These are phyloP conservation scores for Rhinoraja longicauda DNA, from an alignment of 2,797 vertebrate genomes.

Conservation along the genomic window DNA sequence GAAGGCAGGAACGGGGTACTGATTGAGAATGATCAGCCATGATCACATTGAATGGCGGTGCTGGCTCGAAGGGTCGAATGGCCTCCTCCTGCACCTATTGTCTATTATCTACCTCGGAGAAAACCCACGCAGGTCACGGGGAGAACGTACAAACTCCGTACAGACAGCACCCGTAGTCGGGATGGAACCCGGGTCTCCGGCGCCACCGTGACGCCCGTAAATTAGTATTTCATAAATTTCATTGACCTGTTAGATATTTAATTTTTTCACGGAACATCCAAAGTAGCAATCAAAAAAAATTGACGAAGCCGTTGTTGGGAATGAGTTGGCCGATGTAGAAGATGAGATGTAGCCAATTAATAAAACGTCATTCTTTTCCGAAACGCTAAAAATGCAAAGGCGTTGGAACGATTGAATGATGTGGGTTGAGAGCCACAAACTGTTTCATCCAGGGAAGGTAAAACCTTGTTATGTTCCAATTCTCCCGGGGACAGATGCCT, in stretches of 20 bases:
- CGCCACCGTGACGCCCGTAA: too few relatives aligned
- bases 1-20: too few relatives aligned
- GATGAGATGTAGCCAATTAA: neutral
- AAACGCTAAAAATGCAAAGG: neutral
- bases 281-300: neutral
- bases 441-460: neutral
- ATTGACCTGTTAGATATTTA: neutral
- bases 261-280: neutral
- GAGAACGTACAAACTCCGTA: too few relatives aligned
- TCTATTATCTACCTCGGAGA: too few relatives aligned
- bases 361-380: neutral
- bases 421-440: neutral
- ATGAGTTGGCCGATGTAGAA: neutral
- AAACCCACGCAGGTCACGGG: too few relatives aligned
- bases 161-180: too few relatives aligned
- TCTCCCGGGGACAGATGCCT: neutral
- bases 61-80: too few relatives aligned
- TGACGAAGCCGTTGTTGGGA: neutral
- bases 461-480: neutral
- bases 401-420: neutral
- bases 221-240: neutral
- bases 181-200: too few relatives aligned
- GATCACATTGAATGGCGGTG: too few relatives aligned
- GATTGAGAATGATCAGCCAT: too few relatives aligned
- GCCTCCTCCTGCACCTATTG: too few relatives aligned